Base-by-base conservation (phyloP, 2,888 invertebrate species). In the Iphiclides podalirius region DNA sequence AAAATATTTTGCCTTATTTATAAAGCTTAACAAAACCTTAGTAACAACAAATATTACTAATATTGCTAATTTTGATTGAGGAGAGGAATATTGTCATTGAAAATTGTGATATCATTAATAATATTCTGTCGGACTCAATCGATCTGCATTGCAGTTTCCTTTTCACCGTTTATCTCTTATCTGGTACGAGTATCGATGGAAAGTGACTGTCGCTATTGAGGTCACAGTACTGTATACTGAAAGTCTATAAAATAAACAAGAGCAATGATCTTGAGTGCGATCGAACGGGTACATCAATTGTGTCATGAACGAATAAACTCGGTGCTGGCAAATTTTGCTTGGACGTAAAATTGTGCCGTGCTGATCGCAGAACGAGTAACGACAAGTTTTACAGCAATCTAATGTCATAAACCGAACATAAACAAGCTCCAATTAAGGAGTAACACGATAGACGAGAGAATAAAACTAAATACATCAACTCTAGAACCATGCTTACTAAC, bases 201-300 rank as follows among this genome's bases (percentile, higher is more conserved):
- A 44, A 44, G 44, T 36, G 44, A 44, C 35, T 36, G 14, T 15
- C 20, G 20, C 14, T 15, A 44, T 44, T 44, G 26, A 44, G 44
- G 44, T 16, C 44, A 11, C 6, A 36, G 20, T 44, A 44, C 36
- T 44, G 36, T 44, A 44, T 23, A 44, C 26, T 36, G 16, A 44
- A 15, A 26, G 44, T 20, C 23, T 36, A 36, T 44, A 12, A 35
- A 36, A 44, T 44, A 38, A 38, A 38, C 15, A 40, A 40, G 9
- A 14, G 9, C 28, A 15, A 7, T 7, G 26, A 9, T 26, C 26
- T 26, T 9, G 26, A 26, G 31, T 7, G 7, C 34, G 34, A 34
- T 26, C 9, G 26, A 8, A 7, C 26, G 26, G 8, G 8, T 7
- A 9, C 8, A 2, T 4, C 8, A 26, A 26, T 8, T 26, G 26